Evolutionary conservation across 2,888 invertebrate genomes (phyloP).

Genomic region (Epicampocera succincta): DNA sequence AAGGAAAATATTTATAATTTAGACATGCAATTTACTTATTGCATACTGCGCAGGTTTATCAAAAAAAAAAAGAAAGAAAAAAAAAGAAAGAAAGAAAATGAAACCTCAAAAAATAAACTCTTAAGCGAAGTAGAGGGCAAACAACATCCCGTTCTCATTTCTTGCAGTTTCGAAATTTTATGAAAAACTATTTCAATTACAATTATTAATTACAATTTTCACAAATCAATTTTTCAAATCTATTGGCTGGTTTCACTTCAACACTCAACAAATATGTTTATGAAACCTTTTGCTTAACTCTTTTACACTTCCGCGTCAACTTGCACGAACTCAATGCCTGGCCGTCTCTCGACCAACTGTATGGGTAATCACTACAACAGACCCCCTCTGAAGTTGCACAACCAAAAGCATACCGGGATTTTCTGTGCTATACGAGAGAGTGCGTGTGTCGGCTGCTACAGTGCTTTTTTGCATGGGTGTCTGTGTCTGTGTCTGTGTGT

Average conservation of each 20-base stretch:
- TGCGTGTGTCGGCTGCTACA: constrained; percentile 4
- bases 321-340: constrained; percentile 51
- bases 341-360: constrained; percentile 67
- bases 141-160: constrained; percentile 1
- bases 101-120: constrained; percentile 9
- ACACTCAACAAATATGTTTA: constrained; percentile 2
- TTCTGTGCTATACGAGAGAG: neutral
- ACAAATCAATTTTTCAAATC: neutral
- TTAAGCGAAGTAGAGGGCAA: constrained; percentile 2
- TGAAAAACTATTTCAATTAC: neutral
- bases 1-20: constrained; percentile 57
- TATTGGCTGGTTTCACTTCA: neutral
- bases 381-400: constrained; percentile 61
- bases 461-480: neutral
- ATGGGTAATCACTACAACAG: constrained; percentile 58
- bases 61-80: no score
- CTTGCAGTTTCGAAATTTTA: neutral
- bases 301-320: constrained; percentile 62
- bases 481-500: no score
- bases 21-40: constrained; percentile 63
- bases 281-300: constrained; percentile 23
- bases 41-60: constrained; percentile 68
- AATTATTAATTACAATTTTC: neutral
- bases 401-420: constrained; percentile 53
- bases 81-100: no score